These are phyloP conservation scores for Xestia ashworthii DNA, from an alignment of 2,888 invertebrate genomes.

Conservation along the genomic window DNA sequence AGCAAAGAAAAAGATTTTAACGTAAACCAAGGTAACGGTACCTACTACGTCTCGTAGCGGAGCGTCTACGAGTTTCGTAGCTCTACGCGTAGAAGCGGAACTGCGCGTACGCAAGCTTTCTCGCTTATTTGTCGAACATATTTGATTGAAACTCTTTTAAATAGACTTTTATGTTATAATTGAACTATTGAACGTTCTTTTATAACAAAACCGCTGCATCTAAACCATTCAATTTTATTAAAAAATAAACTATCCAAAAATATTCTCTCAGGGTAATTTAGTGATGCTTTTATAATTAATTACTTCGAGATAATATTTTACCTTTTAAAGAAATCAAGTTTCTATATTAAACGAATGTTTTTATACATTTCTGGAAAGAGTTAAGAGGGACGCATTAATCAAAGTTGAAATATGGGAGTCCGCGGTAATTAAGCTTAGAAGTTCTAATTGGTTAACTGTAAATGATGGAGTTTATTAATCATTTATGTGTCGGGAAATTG, in stretches of 20 bases:
- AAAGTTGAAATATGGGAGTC: constrained; percentile 55
- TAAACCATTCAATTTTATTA: constrained; percentile 21
- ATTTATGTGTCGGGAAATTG: constrained; percentile 71
- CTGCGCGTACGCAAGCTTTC: constrained; percentile 69
- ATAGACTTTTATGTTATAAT: constrained; percentile 54
- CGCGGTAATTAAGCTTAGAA: constrained; percentile 55
- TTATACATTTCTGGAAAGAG: constrained; percentile 66
- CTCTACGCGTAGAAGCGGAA: constrained; percentile 76
- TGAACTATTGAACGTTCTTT: constrained; percentile 53
- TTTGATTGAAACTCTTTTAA: constrained; percentile 50
- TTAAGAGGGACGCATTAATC: constrained; percentile 62
- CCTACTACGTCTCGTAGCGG: constrained; percentile 69
- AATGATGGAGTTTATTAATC: constrained; percentile 50
- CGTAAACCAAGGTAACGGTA: constrained; percentile 25
- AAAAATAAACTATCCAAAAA: constrained; percentile 39
- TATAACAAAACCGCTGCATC: constrained; percentile 30
- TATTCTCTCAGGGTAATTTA: constrained; percentile 39
- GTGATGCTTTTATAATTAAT: constrained; percentile 61
- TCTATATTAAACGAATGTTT: constrained; percentile 57
- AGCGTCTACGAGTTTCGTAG: constrained; percentile 86
- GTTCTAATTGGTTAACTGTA: constrained; percentile 64
- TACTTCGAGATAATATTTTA: constrained; percentile 65
- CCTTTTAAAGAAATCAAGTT: constrained; percentile 66
- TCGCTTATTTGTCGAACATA: constrained; percentile 65
- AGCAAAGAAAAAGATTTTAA: constrained; percentile 20